A percentile compares a stretch with the other conserved stretches of the same genome.
Conservation (phyloP, 2,888 invertebrate genomes). For the Drymonia ruficornis region DNA sequence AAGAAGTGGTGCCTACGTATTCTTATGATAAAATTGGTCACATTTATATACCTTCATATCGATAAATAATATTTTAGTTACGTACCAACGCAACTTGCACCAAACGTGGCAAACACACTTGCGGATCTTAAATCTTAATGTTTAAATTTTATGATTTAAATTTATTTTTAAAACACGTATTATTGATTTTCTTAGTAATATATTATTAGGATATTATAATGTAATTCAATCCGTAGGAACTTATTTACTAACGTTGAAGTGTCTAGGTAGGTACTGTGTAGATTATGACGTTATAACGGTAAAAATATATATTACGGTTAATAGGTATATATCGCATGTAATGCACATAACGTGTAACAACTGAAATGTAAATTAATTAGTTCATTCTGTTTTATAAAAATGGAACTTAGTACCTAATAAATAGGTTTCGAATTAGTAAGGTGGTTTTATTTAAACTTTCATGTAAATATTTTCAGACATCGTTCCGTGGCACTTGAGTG, state of each 20-base stretch:
- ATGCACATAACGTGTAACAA: slow-evolving; percentile 71
- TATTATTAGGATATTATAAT: slow-evolving; percentile 42
- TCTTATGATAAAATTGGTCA: too few species aligned
- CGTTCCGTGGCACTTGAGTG: too few species aligned
- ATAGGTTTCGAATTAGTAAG: slow-evolving; percentile 53
- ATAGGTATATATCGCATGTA: slow-evolving; percentile 61
- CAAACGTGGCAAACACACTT: neutral
- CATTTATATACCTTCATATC: too few species aligned
- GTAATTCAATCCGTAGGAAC: slow-evolving; percentile 51
- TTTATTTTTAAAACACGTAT: neutral
- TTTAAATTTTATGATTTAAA: too few species aligned
- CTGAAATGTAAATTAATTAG: slow-evolving; percentile 56
- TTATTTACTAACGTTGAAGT: slow-evolving; percentile 63
- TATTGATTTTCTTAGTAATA: neutral
- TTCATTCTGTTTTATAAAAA: slow-evolving; percentile 71
- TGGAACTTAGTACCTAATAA: slow-evolving; percentile 59
- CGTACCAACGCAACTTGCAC: neutral
- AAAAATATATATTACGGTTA: slow-evolving; percentile 52
- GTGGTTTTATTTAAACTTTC: slow-evolving; percentile 30
- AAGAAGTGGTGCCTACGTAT: too few species aligned
- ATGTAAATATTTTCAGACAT: too few species aligned
- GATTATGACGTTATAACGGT: slow-evolving; percentile 60
- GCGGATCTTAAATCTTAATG: too few species aligned
- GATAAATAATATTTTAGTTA: too few species aligned
- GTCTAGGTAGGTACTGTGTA: slow-evolving; percentile 22